A percentile compares a stretch with the other conserved stretches of the same genome.
phyloP scores from a whole-genome alignment of 2,888 invertebrate genomes.

The Pemphredon lugubris region DNA sequence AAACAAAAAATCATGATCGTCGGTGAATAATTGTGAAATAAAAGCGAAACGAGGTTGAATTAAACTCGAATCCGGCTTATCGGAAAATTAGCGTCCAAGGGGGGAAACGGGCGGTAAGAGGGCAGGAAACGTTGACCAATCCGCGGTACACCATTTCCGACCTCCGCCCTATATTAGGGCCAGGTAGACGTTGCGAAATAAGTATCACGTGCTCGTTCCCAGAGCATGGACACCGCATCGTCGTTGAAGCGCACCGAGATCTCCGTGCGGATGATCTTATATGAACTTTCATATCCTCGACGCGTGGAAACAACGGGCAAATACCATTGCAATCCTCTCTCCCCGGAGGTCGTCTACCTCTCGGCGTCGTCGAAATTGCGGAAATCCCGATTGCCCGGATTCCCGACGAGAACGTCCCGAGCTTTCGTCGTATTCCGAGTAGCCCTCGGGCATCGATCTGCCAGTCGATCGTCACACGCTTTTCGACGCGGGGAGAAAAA shows the following conservation, averaged over 20 bases:
- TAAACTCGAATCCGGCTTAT: too few species aligned
- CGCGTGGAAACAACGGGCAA: slow-evolving; percentile 50
- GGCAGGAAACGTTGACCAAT: too few species aligned
- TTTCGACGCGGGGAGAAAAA: slow-evolving; percentile 28
- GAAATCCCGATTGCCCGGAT: slow-evolving; percentile 63
- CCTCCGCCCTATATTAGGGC: background rate
- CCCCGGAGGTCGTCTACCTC: too few species aligned
- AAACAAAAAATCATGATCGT: too few species aligned
- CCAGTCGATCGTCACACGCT: slow-evolving; percentile 54
- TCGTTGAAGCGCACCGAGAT: background rate
- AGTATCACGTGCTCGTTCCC: slow-evolving; percentile 46
- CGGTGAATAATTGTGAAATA: too few species aligned
- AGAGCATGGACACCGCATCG: too few species aligned
- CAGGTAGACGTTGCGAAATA: background rate
- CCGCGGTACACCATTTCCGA: too few species aligned
- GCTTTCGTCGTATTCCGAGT: slow-evolving; percentile 24
- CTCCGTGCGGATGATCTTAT: slow-evolving; percentile 68
- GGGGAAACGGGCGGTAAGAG: too few species aligned
- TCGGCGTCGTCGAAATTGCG: slow-evolving; percentile 66
- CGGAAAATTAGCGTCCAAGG: too few species aligned
- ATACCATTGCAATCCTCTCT: slow-evolving; percentile 63
- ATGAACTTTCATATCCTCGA: slow-evolving; percentile 62
- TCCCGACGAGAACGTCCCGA: slow-evolving; percentile 53
- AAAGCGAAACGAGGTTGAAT: too few species aligned
- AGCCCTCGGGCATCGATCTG: slow-evolving; percentile 53